Evolutionary conservation across 1,140 invertebrate species (phyloP), one percentile per base, ranked within the genome.

Genomic region (Ips nitidus): DNA sequence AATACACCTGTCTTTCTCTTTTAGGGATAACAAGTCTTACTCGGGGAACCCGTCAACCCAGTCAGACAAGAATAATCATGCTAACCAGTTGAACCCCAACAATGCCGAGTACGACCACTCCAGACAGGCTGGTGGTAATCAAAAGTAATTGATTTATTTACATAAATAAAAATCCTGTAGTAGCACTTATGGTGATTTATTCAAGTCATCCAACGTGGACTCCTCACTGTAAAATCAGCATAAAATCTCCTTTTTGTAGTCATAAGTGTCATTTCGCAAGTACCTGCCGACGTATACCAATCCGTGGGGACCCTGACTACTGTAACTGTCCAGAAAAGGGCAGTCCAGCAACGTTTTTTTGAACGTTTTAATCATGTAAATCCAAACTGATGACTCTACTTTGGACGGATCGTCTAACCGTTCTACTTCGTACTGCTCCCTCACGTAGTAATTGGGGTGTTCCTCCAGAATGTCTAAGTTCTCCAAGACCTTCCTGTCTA

Each of bases 381-480:
- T 86, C 91, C 91, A 94, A 77, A 88, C 89, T 22, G 22, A n/a
- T n/a, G n/a, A 22, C 75, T 84, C 81, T 80, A 67, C 81, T 66
- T 64, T 56, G 22, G 68, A 43, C 37, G 64, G 52, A 8, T 47
- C 64, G n/a, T 82, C 69, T 55, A 81, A 71, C 79, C 76, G 75
- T 74, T 80, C 78, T 62, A 93, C 85, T 53, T 88, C 80, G 66
- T 88, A 86, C 71, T 86, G 75, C 69, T 88, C 86, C 74, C 94
- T 81, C 4, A 86, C 80, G 76, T 94, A 94, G 76, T 90, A 91
- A 66, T 87, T 84, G 1, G 94, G 94, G 81, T 95, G 92, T 55
- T 91, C 90, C 82, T 97, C 94, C n/a, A 97, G 78, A 69, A 89
- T 87, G 73, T 97, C 94, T 69, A 97, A 80, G 52, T 87, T 86